phyloP scores from a whole-genome alignment of 2,113 vertebrate species.

The Oncorhynchus kisutch region DNA sequence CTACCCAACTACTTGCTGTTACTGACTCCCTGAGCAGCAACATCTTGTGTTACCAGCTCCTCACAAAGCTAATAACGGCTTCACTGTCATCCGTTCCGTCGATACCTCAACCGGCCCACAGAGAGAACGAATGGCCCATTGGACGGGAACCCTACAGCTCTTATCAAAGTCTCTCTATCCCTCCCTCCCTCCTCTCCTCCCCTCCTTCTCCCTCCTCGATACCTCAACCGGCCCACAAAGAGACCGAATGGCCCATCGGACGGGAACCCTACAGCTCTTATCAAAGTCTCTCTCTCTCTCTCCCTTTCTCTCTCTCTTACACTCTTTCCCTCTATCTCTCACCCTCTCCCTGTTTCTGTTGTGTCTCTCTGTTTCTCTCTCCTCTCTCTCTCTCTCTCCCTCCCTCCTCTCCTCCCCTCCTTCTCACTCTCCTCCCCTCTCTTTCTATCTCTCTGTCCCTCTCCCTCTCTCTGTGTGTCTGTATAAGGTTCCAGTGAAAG shows the following conservation, averaged over 20 bases:
- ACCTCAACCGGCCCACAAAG: neutral
- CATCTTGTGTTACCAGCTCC: neutral
- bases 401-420: too few species aligned
- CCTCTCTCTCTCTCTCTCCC: too few species aligned
- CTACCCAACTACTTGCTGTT: slow-evolving; percentile 1
- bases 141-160: neutral
- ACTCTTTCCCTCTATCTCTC: too few species aligned
- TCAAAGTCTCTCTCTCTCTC: neutral
- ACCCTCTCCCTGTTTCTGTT: too few species aligned
- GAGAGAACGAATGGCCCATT: slow-evolving; percentile 1
- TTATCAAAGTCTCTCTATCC: neutral
- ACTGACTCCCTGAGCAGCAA: neutral
- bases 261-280: neutral
- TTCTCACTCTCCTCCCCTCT: too few species aligned
- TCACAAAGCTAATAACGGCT: neutral
- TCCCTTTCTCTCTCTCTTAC: too few species aligned
- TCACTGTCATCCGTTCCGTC: neutral
- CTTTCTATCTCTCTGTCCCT: too few species aligned
- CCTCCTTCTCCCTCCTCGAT: too few species aligned
- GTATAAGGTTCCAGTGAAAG: slow-evolving; percentile 6
- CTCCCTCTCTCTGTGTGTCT: too few species aligned
- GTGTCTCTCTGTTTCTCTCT: too few species aligned
- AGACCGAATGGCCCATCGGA: neutral
- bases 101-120: neutral
- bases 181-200: too few species aligned